Percentiles rank a stretch among this genome's conserved stretches.
Evolutionary conservation across 37 sponge, comb jelly and placozoan genomes (phyloP).

Genomic region (Aphrocallistes beatrix): DNA sequence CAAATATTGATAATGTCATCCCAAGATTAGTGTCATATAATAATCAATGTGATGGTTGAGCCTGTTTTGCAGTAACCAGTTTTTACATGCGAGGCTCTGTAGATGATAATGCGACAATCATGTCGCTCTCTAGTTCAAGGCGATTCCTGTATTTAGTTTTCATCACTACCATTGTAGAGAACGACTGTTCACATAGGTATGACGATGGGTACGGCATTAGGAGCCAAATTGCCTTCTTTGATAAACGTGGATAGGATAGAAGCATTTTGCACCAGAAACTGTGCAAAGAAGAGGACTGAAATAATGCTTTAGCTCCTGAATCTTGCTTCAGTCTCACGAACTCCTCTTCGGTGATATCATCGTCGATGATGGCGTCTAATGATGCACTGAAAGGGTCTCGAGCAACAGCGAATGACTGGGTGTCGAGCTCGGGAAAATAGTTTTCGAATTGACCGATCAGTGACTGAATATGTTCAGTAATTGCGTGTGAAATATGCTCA

Average conservation of each 20-base stretch:
- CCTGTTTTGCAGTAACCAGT: constrained; percentile 11
- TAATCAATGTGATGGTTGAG: constrained; percentile 16
- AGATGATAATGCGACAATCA: constrained; percentile 16
- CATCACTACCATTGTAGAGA: constrained; percentile 16
- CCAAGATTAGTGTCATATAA: constrained; percentile 5
- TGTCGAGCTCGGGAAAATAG: background rate
- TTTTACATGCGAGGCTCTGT: background rate
- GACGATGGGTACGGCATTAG: constrained; percentile 9
- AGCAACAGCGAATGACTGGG: background rate
- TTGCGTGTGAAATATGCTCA: background rate
- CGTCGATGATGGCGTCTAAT: background rate
- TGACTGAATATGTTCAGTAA: constrained; percentile 11
- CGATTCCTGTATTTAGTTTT: constrained; percentile 6
- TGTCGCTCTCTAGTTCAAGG: constrained; percentile 1
- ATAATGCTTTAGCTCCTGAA: background rate
- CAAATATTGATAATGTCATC: too few species aligned
- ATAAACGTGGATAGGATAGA: background rate
- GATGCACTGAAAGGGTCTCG: constrained; percentile 17
- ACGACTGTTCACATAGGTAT: constrained; percentile 16
- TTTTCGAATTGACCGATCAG: background rate
- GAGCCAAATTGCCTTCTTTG: constrained; percentile 10
- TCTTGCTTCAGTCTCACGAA: constrained; percentile 15
- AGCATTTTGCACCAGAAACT: background rate
- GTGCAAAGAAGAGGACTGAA: background rate
- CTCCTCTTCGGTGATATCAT: constrained; percentile 19